Conservation (phyloP, 2,113 vertebrate species). For the Cyanoramphus novaezelandiae region DNA sequence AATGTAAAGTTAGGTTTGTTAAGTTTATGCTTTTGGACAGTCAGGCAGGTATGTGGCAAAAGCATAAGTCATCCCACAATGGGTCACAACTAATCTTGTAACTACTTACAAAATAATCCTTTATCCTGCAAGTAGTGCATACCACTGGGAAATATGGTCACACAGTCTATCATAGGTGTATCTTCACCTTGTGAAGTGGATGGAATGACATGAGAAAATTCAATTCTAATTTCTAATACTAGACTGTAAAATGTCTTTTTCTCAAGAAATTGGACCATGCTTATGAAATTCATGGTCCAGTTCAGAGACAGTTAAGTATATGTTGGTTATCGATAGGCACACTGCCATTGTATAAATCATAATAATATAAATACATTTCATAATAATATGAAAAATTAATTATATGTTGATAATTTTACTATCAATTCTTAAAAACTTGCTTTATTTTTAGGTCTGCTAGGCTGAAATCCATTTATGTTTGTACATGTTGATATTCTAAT, state of each 20-base stretch:
- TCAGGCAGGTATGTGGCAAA: not conserved
- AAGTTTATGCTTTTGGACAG: not conserved
- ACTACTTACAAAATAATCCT: not conserved
- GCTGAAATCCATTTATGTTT: not conserved
- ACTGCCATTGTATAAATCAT: not conserved
- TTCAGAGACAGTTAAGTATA: conserved; percentile 17
- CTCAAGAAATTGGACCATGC: not conserved
- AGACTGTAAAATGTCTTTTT: not conserved
- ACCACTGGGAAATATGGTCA: not conserved
- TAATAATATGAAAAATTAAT: not conserved
- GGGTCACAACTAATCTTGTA: not conserved
- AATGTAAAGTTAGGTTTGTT: not conserved
- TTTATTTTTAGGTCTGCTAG: not conserved
- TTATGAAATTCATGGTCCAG: not conserved
- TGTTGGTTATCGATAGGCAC: not conserved
- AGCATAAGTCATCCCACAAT: not conserved
- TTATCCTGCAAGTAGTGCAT: not conserved
- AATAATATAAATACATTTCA: not conserved
- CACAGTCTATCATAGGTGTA: not conserved
- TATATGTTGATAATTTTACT: conserved; percentile 7
- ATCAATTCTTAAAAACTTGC: not conserved
- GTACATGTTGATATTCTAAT: not conserved
- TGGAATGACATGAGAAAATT: not conserved
- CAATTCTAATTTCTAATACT: not conserved
- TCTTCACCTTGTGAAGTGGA: not conserved